phyloP scores from a whole-genome alignment of 1,140 invertebrate species.

The Druon quercuslanigerum region DNA sequence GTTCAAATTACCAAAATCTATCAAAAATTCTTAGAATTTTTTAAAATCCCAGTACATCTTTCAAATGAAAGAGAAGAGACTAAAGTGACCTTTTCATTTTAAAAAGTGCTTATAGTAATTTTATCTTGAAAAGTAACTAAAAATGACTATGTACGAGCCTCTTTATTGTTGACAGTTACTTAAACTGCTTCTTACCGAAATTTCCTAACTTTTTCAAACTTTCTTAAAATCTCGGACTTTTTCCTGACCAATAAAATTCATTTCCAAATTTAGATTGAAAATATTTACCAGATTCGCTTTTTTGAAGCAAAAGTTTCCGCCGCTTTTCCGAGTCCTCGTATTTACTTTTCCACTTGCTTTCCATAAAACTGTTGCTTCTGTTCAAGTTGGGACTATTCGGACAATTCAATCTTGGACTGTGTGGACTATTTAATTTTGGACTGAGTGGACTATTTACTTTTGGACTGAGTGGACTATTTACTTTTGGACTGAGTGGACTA shows the following conservation, averaged over 20 bases:
- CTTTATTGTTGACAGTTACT: too few relatives aligned
- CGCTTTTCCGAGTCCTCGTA: constrained; percentile 82
- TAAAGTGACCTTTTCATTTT: too few relatives aligned
- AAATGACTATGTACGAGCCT: too few relatives aligned
- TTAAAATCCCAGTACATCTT: too few relatives aligned
- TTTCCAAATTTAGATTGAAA: constrained; percentile 1
- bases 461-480: constrained; percentile 32
- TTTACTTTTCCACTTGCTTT: constrained; percentile 79
- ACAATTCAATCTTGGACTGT: constrained; percentile 32
- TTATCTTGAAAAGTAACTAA: too few relatives aligned
- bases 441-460: constrained; percentile 29
- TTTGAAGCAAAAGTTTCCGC: constrained; percentile 79
- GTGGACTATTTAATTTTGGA: constrained; percentile 30
- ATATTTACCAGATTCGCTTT: constrained; percentile 81
- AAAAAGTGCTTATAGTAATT: too few relatives aligned
- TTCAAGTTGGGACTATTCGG: constrained; percentile 48
- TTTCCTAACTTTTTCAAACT: too few relatives aligned
- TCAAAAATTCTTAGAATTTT: too few relatives aligned
- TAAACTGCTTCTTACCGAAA: too few relatives aligned
- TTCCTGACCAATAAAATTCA: background rate
- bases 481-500: constrained; percentile 33
- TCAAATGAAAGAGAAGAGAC: too few relatives aligned
- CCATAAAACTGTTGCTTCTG: constrained; percentile 61
- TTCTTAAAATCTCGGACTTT: too few relatives aligned
- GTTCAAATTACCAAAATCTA: too few relatives aligned